Percentiles rank a stretch among this genome's conserved stretches.
Evolutionary conservation across 2,888 invertebrate species (phyloP).

Genomic region (Conchocele bisecta): DNA sequence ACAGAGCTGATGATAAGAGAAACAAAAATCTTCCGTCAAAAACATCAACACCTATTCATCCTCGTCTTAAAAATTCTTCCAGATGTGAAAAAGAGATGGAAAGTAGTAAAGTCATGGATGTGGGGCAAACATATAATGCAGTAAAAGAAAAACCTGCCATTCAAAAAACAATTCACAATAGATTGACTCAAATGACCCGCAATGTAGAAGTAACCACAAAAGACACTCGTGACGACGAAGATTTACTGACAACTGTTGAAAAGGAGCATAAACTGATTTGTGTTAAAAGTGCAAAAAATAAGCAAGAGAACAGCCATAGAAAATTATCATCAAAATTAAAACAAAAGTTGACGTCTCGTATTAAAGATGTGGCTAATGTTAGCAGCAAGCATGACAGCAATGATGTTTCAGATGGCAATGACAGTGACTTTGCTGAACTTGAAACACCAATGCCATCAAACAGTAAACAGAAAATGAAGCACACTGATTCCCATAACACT

Average conservation of each 20-base stretch:
- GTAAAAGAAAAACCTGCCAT: conserved; percentile 19
- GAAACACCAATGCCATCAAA: neutral
- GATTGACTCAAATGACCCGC: conserved; percentile 34
- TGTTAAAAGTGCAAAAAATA: conserved; percentile 48
- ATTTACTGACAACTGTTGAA: conserved; percentile 19
- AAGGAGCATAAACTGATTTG: conserved; percentile 40
- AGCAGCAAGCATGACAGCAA: conserved; percentile 13
- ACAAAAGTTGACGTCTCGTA: conserved; percentile 34
- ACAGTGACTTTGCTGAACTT: neutral
- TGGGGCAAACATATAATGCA: too few species aligned
- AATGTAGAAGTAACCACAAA: neutral
- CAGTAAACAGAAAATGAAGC: neutral
- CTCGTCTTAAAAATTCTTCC: too few species aligned
- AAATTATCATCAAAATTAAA: conserved; percentile 34
- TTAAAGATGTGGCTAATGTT: neutral
- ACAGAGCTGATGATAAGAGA: neutral
- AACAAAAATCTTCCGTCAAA: neutral
- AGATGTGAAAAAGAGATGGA: neutral
- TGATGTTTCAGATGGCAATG: conserved; percentile 14
- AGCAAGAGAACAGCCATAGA: too few species aligned
- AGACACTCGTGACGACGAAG: neutral
- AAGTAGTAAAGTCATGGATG: neutral
- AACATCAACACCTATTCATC: conserved; percentile 23
- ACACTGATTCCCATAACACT: neutral
- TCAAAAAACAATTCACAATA: conserved; percentile 48